Base-by-base conservation (phyloP, 2,888 invertebrate genomes). In the Tuberolachnus salignus region DNA sequence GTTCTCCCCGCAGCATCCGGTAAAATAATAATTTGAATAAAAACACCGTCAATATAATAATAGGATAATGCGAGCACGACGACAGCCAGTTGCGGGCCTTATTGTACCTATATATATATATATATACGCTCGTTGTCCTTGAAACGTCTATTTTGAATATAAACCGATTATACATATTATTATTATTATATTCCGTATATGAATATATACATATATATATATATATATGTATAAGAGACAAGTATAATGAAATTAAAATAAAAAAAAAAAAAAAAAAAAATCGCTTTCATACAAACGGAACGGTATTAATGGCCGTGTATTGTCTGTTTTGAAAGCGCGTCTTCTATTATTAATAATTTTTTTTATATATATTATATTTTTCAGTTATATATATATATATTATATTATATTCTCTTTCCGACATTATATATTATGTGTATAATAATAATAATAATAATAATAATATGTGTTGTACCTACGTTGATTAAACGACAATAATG, bases 71-170 rank as follows among this genome's bases (percentile, higher is more conserved):
- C 78, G 78, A 78, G 78, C 78, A 78, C 78, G 78, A 78, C 78
- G 78, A 78, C 78, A 69, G 67, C 57, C 69, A n/a, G 63, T 61
- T 46, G 34, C 34, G 49, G 57, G 57, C 34, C 64, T 66, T 66
- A 78, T 78, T 78, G 69, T 78, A 21, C 6, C 3, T 34, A n/a
- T n/a, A n/a, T n/a, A n/a, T 34, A 34, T 34, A 6, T 34, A 34
- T 34, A 6, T 34, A 34, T 34, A 6, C 34, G 3, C 34, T 3
- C 67, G 34, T 26, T 78, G 78, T 78, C 78, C 78, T 78, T 78
- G 78, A 78, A 78, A 78, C 78, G 78, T 78, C 78, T 78, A 78
- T 78, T 78, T 78, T 78, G 78, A 78, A 78, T 78, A 78, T 78
- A 78, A 78, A 78, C 78, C 78, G 78, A 78, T 78, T 78, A 78